phyloP scores from a whole-genome alignment of 2,888 invertebrate species.

The Hofmannophila pseudospretella region DNA sequence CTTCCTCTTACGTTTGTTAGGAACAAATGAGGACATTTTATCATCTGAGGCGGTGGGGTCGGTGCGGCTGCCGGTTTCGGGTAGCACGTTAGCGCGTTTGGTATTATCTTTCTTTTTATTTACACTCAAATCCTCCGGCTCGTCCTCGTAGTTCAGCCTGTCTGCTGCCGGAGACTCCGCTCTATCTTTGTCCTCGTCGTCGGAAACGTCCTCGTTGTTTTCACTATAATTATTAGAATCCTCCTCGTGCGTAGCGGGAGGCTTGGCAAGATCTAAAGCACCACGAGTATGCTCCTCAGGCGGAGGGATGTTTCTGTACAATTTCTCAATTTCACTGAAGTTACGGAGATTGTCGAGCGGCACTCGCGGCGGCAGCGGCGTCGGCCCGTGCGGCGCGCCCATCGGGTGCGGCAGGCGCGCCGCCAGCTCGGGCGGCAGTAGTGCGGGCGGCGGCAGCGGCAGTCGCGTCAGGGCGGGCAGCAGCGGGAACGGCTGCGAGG shows the following conservation, averaged over 20 bases:
- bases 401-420: constrained; percentile 57
- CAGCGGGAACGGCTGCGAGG: constrained; percentile 87
- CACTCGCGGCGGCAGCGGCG: constrained; percentile 74
- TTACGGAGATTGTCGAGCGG: constrained; percentile 69
- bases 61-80: constrained; percentile 39
- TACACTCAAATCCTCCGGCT: constrained; percentile 84
- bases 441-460: constrained; percentile 82
- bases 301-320: constrained; percentile 67
- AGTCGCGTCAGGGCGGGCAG: constrained; percentile 83
- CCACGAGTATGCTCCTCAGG: constrained; percentile 49
- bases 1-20: constrained; percentile 87
- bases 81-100: constrained; percentile 60
- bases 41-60: constrained; percentile 64
- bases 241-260: constrained; percentile 39
- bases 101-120: constrained; percentile 81
- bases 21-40: constrained; percentile 64
- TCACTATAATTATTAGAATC: constrained; percentile 60
- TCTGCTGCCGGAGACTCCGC: constrained; percentile 41
- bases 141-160: constrained; percentile 69
- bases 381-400: constrained; percentile 42
- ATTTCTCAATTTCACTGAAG: constrained; percentile 75
- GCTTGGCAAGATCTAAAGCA: constrained; percentile 55
- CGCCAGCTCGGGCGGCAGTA: constrained; percentile 79
- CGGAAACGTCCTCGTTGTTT: constrained; percentile 53
- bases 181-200: constrained; percentile 51